Conservation (phyloP, 2,113 vertebrate genomes). For the Cyprinodon variegatus region DNA sequence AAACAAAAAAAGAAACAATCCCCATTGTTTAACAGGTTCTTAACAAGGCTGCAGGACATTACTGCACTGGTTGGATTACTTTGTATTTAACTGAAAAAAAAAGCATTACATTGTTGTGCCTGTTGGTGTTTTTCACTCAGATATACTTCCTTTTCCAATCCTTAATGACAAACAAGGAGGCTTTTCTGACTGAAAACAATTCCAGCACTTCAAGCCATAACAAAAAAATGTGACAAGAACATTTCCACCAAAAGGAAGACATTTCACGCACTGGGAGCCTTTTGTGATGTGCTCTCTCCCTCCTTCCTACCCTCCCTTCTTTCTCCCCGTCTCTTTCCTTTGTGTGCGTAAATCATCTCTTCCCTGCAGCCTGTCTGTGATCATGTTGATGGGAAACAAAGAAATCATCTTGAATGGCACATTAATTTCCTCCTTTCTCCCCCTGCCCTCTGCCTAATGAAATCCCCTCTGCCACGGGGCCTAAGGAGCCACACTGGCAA, state of each 20-base stretch:
- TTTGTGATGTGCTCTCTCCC: constrained; percentile 72
- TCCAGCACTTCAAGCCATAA: constrained; percentile 77
- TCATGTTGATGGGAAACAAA: constrained; percentile 82
- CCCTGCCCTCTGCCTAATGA: constrained; percentile 78
- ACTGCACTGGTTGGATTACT: constrained; percentile 59
- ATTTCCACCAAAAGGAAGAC: constrained; percentile 77
- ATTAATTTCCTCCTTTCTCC: constrained; percentile 80
- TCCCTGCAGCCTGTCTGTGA: constrained; percentile 79
- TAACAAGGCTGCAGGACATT: constrained; percentile 62
- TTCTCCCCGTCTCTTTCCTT: constrained; percentile 65
- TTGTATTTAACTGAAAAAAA: constrained; percentile 8
- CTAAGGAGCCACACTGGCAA: constrained; percentile 74
- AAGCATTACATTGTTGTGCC: constrained; percentile 70
- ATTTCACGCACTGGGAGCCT: constrained; percentile 77
- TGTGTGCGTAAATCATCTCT: constrained; percentile 81
- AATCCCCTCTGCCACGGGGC: constrained; percentile 78
- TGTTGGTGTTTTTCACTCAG: constrained; percentile 66
- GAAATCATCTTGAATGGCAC: constrained; percentile 82
- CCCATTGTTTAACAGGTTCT: constrained; percentile 54
- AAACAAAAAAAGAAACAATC: constrained; percentile 31
- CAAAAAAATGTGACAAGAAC: constrained; percentile 69
- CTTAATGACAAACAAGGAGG: constrained; percentile 75
- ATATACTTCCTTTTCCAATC: constrained; percentile 66
- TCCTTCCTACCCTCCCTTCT: constrained; percentile 48
- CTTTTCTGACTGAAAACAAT: constrained; percentile 76